Evolutionary conservation across 2,888 invertebrate species (phyloP).

Genomic region (Limnephilus marmoratus): DNA sequence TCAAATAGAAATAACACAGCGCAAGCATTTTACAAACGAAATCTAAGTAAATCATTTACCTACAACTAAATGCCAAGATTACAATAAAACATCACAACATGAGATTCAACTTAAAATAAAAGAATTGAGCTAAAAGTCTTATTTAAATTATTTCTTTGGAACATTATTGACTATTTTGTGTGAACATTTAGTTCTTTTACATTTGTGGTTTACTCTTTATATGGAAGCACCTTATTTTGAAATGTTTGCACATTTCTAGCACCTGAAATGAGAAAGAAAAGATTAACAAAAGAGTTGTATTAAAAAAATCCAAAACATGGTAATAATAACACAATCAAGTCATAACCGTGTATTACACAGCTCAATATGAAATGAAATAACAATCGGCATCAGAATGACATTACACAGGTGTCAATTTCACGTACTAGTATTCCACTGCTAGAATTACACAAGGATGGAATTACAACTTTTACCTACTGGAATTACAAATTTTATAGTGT

Average conservation of each 20-base stretch:
- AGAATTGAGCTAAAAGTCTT: constrained; percentile 42
- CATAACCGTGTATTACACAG: neutral
- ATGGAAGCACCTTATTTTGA: constrained; percentile 91
- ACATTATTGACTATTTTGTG: constrained; percentile 37
- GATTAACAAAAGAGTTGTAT: neutral
- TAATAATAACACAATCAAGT: too few relatives aligned
- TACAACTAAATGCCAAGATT: neutral
- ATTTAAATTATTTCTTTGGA: constrained; percentile 24
- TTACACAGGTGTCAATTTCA: too few relatives aligned
- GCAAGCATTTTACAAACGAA: neutral
- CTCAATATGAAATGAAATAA: neutral
- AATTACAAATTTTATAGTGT: too few relatives aligned
- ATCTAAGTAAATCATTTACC: neutral
- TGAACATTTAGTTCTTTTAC: constrained; percentile 25
- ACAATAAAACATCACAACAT: constrained; percentile 37
- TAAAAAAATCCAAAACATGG: neutral
- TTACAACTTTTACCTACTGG: too few relatives aligned
- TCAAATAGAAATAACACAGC: neutral
- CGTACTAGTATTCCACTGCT: too few relatives aligned
- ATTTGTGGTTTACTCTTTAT: constrained; percentile 72
- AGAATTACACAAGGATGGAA: too few relatives aligned
- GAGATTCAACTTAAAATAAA: constrained; percentile 37
- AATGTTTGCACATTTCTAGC: constrained; percentile 96
- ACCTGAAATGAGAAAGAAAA: constrained; percentile 78
- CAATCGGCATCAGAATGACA: neutral